These are phyloP conservation scores for Odocoileus virginianus DNA, from an alignment of 2,113 vertebrate genomes.

Conservation along the genomic window DNA sequence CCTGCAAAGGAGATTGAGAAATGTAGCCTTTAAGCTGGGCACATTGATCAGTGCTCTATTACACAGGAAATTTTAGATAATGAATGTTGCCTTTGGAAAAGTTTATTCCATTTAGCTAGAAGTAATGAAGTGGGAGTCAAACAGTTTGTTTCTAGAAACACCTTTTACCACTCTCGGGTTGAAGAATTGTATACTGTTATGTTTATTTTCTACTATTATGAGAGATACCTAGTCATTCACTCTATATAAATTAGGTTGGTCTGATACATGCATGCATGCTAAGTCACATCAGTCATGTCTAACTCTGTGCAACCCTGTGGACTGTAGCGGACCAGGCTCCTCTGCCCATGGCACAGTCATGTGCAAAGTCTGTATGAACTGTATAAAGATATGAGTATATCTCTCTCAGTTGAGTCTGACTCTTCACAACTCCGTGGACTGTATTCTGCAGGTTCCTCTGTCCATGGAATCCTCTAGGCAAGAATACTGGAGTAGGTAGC, in stretches of 20 bases:
- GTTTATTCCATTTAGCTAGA: neutral
- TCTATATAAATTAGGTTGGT: neutral
- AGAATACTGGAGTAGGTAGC: neutral
- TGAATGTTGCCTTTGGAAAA: neutral
- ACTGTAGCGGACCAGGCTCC: neutral
- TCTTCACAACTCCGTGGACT: neutral
- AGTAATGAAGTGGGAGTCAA: neutral
- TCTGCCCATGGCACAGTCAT: neutral
- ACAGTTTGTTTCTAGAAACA: neutral
- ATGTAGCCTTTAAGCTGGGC: neutral
- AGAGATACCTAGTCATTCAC: neutral
- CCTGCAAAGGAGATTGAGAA: neutral
- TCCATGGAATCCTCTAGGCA: neutral
- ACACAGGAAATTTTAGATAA: neutral
- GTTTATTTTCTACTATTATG: neutral
- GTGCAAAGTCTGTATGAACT: neutral
- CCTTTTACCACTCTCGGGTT: neutral
- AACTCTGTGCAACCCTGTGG: neutral
- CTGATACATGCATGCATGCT: rapidly evolving
- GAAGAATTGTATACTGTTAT: neutral
- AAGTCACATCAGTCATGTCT: neutral
- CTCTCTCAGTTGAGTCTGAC: neutral
- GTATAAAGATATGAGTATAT: neutral
- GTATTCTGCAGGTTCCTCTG: neutral
- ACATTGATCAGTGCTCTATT: neutral